Evolutionary conservation across 2,888 invertebrate genomes (phyloP).

Genomic region (Adela reaumurella): DNA sequence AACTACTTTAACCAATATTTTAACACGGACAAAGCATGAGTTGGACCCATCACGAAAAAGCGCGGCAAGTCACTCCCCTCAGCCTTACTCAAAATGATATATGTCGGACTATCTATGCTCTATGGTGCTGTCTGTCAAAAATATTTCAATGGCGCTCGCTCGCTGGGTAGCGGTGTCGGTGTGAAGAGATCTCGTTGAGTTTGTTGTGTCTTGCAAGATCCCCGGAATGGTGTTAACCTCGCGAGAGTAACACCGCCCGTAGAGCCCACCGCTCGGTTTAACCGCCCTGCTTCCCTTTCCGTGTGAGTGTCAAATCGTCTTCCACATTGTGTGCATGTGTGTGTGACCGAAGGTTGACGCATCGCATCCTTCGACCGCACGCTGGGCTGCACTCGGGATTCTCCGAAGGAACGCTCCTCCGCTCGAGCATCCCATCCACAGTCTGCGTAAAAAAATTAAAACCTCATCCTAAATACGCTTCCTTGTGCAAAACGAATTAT

Average conservation of each 20-base stretch:
- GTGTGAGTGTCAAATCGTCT: not conserved
- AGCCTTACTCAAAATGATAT: too few species aligned
- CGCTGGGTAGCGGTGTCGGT: not conserved
- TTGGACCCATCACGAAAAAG: too few species aligned
- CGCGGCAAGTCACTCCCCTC: too few species aligned
- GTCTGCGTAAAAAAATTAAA: too few species aligned
- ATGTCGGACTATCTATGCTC: too few species aligned
- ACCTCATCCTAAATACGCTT: too few species aligned
- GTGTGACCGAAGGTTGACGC: not conserved
- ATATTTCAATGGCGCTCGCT: not conserved
- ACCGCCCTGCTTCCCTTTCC: not conserved
- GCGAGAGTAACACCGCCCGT: not conserved
- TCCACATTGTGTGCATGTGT: not conserved
- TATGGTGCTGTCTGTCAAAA: not conserved
- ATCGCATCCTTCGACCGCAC: not conserved
- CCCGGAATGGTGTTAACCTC: not conserved
- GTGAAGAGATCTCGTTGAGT: not conserved
- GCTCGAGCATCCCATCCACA: too few species aligned
- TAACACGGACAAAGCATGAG: too few species aligned
- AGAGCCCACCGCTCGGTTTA: not conserved
- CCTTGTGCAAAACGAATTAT: too few species aligned
- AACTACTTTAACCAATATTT: too few species aligned
- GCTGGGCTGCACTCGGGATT: not conserved
- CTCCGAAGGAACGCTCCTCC: not conserved
- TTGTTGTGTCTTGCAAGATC: not conserved